Evolutionary conservation across 2,113 vertebrate species (phyloP).

Genomic region (Brachypodius melanocephalos): DNA sequence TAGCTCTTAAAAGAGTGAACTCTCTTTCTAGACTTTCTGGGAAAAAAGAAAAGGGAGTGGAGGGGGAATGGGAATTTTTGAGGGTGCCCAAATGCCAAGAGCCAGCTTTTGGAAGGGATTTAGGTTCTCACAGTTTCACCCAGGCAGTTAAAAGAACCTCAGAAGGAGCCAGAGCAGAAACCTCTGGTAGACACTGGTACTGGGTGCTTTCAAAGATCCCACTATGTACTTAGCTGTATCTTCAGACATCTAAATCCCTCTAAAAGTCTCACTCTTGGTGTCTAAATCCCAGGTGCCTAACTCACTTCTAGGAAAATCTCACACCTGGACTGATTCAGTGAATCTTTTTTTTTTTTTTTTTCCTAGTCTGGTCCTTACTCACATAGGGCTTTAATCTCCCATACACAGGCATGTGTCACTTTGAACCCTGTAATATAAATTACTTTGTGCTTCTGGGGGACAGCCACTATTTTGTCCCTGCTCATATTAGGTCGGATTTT

Average conservation of each 20-base stretch:
- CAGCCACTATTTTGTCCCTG: constrained; percentile 6
- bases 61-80: neutral
- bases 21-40: neutral
- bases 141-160: neutral
- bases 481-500: neutral
- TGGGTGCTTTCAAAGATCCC: constrained; percentile 10
- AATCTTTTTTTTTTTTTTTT: neutral
- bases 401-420: constrained; percentile 24
- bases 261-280: constrained; percentile 42
- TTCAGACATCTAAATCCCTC: constrained; percentile 57
- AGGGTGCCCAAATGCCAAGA: neutral
- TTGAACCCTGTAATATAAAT: constrained; percentile 45
- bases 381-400: constrained; percentile 45
- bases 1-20: neutral
- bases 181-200: neutral
- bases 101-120: neutral
- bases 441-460: constrained; percentile 17
- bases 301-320: constrained; percentile 55
- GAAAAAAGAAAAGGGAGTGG: neutral
- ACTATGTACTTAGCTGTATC: neutral
- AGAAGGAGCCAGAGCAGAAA: neutral
- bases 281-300: constrained; percentile 57
- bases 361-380: neutral
- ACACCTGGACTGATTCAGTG: neutral
- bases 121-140: constrained; percentile 7